phyloP scores from a whole-genome alignment of 30 jellyfish, hydroid and myxozoan species.

The Aurelia aurita region DNA sequence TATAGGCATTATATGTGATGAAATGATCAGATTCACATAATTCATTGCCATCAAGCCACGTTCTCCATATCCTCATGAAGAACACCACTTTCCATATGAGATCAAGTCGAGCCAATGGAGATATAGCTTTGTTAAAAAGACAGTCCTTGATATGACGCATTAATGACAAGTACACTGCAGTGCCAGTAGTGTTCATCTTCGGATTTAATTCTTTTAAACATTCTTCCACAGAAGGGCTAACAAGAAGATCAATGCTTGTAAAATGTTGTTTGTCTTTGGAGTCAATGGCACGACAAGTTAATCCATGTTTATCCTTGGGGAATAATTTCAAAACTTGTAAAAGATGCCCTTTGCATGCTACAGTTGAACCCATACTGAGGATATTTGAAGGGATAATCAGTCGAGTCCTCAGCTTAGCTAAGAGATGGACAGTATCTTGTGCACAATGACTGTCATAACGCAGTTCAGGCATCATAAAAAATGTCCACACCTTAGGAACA shows the following conservation, averaged over 20 bases:
- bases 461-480: constrained; percentile 2
- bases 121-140: not conserved
- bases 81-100: not conserved
- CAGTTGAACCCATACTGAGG: constrained; percentile 37
- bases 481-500: constrained; percentile 27
- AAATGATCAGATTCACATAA: not conserved
- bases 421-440: constrained; percentile 48
- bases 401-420: constrained; percentile 55
- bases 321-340: constrained; percentile 32
- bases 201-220: not conserved
- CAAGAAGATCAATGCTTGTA: not conserved
- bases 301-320: constrained; percentile 44
- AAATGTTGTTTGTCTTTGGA: constrained; percentile 8
- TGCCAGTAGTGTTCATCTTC: not conserved
- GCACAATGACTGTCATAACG: constrained; percentile 33
- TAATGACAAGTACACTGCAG: not conserved
- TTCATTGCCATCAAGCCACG: too few species aligned
- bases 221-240: not conserved
- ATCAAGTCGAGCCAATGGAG: not conserved
- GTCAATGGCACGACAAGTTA: constrained; percentile 3
- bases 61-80: not conserved
- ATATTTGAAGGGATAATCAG: too few species aligned
- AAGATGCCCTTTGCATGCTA: constrained; percentile 38
- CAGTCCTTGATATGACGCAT: not conserved
- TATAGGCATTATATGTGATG: constrained; percentile 1